These are phyloP conservation scores for Pogonomyrmex barbatus DNA, from an alignment of 1,140 invertebrate species.

Conservation along the genomic window DNA sequence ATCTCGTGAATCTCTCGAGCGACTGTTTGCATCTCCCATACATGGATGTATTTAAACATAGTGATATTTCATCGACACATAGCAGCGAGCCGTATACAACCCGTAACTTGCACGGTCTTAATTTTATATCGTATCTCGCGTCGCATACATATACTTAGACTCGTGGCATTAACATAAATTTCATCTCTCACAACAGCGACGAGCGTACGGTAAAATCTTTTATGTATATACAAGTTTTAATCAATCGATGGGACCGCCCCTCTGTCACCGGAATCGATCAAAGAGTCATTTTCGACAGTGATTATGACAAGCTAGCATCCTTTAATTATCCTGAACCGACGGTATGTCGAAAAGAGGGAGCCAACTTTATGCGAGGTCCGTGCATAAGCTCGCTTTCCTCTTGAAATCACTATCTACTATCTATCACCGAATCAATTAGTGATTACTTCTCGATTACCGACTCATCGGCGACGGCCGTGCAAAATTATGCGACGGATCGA, in stretches of 20 bases:
- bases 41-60: constrained; percentile 8
- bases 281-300: constrained; percentile 21
- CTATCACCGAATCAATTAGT: constrained; percentile 76
- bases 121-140: constrained; percentile 18
- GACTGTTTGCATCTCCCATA: constrained; percentile 23
- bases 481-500: constrained; percentile 69
- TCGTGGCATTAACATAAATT: constrained; percentile 46
- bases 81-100: constrained; percentile 1
- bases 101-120: constrained; percentile 29
- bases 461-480: constrained; percentile 47
- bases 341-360: constrained; percentile 1
- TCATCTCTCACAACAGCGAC: constrained; percentile 24
- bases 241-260: constrained; percentile 54
- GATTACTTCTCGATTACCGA: constrained; percentile 70
- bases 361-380: neutral
- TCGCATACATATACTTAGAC: constrained; percentile 6
- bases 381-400: constrained; percentile 19
- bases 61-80: constrained; percentile 36
- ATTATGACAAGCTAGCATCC: constrained; percentile 29
- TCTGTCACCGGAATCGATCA: constrained; percentile 51
- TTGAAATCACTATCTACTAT: constrained; percentile 74
- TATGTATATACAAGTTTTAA: constrained; percentile 17
- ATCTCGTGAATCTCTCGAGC: constrained; percentile 58
- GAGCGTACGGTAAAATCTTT: neutral
- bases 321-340: constrained; percentile 52